phyloP scores from a whole-genome alignment of 2,797 vertebrate genomes.

The Pantherophis alleghaniensis region DNA sequence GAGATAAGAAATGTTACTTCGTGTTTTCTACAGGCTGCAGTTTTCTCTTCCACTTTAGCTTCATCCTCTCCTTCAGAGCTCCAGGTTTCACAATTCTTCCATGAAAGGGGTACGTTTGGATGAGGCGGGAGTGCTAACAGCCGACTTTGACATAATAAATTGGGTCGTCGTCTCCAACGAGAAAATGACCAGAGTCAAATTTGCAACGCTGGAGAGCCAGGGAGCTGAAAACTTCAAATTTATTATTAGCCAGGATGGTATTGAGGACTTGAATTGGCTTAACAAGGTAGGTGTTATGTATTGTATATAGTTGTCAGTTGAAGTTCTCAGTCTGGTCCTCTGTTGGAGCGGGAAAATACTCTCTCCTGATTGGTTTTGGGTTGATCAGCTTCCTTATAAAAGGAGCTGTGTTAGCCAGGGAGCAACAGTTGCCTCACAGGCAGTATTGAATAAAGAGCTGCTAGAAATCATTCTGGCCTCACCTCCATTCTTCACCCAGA shows the following conservation, averaged over 20 bases:
- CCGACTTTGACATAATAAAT: background rate
- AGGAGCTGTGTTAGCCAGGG: too few relatives aligned
- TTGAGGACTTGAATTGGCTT: background rate
- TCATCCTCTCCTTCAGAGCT: background rate
- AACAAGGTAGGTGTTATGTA: background rate
- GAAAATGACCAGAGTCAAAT: too few relatives aligned
- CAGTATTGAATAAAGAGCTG: too few relatives aligned
- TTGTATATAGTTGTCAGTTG: too few relatives aligned
- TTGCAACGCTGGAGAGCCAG: background rate
- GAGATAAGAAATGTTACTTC: background rate
- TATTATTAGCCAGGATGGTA: background rate
- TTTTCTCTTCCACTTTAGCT: background rate
- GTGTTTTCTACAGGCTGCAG: background rate
- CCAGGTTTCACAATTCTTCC: background rate
- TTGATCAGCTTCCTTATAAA: too few relatives aligned
- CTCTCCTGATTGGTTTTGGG: too few relatives aligned
- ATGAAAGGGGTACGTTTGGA: background rate
- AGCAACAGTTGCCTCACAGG: too few relatives aligned
- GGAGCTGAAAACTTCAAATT: background rate
- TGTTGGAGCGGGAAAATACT: too few relatives aligned
- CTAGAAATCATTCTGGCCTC: too few relatives aligned
- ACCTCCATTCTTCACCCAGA: too few relatives aligned
- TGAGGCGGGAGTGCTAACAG: background rate
- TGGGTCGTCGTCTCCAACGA: background rate
- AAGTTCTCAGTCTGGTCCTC: too few relatives aligned